Conservation (phyloP, 2,797 vertebrate species). For the Chaetophractus vellerosus region DNA sequence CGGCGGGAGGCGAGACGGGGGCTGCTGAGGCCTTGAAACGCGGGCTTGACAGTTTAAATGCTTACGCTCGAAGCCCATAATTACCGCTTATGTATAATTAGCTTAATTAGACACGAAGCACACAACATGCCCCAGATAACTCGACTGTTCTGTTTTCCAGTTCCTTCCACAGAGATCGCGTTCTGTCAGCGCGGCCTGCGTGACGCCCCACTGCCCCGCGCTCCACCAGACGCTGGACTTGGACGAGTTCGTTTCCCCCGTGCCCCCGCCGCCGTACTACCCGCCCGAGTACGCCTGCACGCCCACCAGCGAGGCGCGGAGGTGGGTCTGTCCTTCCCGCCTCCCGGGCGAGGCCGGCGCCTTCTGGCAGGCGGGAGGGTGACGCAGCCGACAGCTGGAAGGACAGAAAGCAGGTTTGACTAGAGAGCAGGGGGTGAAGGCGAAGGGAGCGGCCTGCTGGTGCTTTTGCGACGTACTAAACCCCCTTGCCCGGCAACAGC, state of each 20-base stretch:
- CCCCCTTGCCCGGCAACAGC: not conserved
- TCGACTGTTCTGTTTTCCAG: slow-evolving; percentile 89
- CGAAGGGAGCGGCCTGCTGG: no score
- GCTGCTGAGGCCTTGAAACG: no score
- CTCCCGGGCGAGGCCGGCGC: accelerated
- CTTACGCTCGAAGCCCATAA: not conserved
- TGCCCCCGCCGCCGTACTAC: slow-evolving; percentile 98
- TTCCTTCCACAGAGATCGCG: slow-evolving; percentile 96
- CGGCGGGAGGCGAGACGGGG: no score
- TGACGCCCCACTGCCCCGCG: slow-evolving; percentile 96
- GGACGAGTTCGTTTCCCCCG: slow-evolving; percentile 98
- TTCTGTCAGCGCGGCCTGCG: slow-evolving; percentile 93
- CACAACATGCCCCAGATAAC: not conserved
- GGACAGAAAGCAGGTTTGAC: accelerated
- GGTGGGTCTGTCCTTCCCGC: slow-evolving; percentile 91
- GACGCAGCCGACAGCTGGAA: no score
- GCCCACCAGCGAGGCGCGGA: slow-evolving; percentile 94
- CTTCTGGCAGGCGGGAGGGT: no score
- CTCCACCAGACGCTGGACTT: slow-evolving; percentile 98
- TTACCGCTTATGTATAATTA: not conserved
- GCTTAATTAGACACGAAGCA: not conserved
- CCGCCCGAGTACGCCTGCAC: slow-evolving; percentile 98
- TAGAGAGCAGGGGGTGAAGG: accelerated
- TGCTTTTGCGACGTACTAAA: not conserved
- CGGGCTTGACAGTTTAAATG: no score